These are phyloP conservation scores for Odontesthes bonariensis DNA, from an alignment of 2,113 vertebrate genomes.

Conservation along the genomic window DNA sequence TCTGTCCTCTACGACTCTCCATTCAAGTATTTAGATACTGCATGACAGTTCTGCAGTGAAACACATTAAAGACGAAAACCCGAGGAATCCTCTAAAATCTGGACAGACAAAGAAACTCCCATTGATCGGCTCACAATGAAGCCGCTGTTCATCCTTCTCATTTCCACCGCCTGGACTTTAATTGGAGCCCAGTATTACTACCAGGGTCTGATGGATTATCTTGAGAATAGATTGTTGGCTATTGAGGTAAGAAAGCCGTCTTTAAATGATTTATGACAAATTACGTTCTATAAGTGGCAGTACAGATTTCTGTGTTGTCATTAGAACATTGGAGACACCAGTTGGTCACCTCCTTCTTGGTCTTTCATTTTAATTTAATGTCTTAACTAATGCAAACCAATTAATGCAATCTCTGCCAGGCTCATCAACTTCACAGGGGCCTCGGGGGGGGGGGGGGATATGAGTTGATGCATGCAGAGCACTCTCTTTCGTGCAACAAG, in stretches of 20 bases:
- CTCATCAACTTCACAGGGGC: conserved; percentile 62
- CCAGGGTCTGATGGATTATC: conserved; percentile 85
- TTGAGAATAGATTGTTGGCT: conserved; percentile 83
- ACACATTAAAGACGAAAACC: conserved; percentile 4
- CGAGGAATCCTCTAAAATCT: conserved; percentile 10
- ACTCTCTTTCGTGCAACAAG: conserved; percentile 29
- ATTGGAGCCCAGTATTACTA: conserved; percentile 81
- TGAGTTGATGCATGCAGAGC: conserved; percentile 40
- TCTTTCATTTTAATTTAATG: conserved; percentile 39
- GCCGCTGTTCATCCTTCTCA: conserved; percentile 67
- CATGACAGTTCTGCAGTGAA: conserved; percentile 23
- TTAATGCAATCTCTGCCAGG: conserved; percentile 71
- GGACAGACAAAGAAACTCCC: conserved; percentile 36
- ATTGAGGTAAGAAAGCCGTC: conserved; percentile 81
- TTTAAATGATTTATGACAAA: conserved; percentile 19
- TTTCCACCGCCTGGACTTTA: conserved; percentile 66
- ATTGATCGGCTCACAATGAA: conserved; percentile 75
- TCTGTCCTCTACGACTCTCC: not conserved
- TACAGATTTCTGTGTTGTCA: not conserved
- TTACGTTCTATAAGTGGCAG: not conserved
- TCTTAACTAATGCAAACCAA: conserved; percentile 52
- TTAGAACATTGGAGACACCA: conserved; percentile 15
- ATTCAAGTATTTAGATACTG: not conserved
- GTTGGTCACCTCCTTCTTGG: conserved; percentile 8
- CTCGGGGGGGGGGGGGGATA: conserved; percentile 29